A percentile compares a stretch with the other conserved stretches of the same genome.
Evolutionary conservation across 2,797 vertebrate species (phyloP).

Genomic region (Poecilia wingei): DNA sequence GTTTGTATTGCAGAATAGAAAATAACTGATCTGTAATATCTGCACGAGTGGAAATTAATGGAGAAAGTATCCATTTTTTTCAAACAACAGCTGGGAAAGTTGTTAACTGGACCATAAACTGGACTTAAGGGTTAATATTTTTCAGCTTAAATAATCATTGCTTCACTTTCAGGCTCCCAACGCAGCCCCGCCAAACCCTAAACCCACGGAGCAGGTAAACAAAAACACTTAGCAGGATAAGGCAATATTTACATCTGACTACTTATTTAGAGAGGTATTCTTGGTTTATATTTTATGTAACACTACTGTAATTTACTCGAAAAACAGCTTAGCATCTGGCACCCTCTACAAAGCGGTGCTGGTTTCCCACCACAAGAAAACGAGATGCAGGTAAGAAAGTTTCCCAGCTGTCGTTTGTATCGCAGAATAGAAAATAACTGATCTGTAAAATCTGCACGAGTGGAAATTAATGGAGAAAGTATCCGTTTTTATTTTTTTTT

Average conservation of each 20-base stretch:
- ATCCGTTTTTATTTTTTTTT: background rate
- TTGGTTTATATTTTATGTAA: background rate
- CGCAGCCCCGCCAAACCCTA: fast-evolving
- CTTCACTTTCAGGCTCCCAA: background rate
- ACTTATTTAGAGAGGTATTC: background rate
- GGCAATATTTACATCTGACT: background rate
- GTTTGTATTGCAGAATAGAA: background rate
- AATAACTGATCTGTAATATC: background rate
- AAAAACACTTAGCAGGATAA: background rate
- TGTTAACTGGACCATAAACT: too few relatives aligned
- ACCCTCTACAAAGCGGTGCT: background rate
- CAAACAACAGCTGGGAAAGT: too few relatives aligned
- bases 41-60: background rate
- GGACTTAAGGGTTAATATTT: background rate
- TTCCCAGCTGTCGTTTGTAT: background rate
- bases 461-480: background rate
- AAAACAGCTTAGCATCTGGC: background rate
- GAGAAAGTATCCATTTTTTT: background rate
- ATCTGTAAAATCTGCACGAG: background rate
- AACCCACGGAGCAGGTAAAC: background rate
- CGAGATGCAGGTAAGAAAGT: background rate
- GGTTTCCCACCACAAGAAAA: background rate
- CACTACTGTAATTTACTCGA: background rate
- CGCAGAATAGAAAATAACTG: background rate
- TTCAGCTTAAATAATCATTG: background rate